Base-by-base conservation (phyloP, 53 echinoderm and acorn worm genomes). In the Zoroaster sp. region DNA sequence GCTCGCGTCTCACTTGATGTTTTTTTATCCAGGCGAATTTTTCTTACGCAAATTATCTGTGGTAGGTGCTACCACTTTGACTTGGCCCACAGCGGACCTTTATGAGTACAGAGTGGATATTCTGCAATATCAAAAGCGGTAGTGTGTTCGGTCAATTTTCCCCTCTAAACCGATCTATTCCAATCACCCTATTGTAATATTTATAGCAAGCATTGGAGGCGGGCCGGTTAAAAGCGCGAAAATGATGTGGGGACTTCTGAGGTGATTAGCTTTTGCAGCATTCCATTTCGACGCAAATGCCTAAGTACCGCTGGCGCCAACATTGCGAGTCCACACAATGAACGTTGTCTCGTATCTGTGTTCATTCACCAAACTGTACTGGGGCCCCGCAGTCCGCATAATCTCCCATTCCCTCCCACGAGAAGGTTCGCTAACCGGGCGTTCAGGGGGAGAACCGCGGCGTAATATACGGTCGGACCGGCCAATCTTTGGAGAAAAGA, bases 241-340 rank as follows among this genome's bases (percentile, higher is more conserved):
- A 95, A 93, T 91, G 91, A 92, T 93, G 91, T 77, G 70, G 88
- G 78, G 63, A 87, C 77, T 81, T 77, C 74, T 66, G 40, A 89
- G 91, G 95, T 95, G 95, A 95, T 95, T 95, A 95, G 95, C 87
- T 75, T 46, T 86, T 86, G 51, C 71, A 43, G 92, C 92, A 88
- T 91, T 95, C 87, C 95, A 78, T 91, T 93, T 93, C 87, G 91
- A 89, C 94, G 93, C 93, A 90, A 88, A 89, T 86, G 91, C 88
- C 69, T 92, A 97, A 95, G 94, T 90, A 95, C 36, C 36, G 25
- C 88, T 95, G 98, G 98, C 98, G 98, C 98, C 98, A 91, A 71
- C 34, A 83, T 45, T 82, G 95, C 93, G 95, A 83, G 87, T 65
- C 72, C 75, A 89, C 89, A 95, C 95, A 95, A 97, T 97, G 78